Conservation (phyloP, 2,113 vertebrate species). For the Tetrax tetrax region DNA sequence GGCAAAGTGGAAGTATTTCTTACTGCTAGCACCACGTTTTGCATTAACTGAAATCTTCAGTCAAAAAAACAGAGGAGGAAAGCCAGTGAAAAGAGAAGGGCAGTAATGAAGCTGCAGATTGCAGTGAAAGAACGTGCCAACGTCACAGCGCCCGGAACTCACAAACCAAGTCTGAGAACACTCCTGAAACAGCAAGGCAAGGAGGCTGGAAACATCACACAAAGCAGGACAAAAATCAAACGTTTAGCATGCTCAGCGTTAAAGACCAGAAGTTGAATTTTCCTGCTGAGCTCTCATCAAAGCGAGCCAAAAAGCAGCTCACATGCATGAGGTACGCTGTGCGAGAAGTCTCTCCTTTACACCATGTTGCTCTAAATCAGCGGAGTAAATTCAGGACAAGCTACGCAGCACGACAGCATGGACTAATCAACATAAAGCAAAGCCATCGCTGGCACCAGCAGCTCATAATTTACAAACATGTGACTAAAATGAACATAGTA, state of each 20-base stretch:
- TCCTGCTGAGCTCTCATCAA: background rate
- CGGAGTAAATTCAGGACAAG: constrained; percentile 50
- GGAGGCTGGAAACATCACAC: fast-evolving
- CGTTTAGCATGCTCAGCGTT: background rate
- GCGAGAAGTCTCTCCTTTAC: background rate
- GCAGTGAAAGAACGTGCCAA: background rate
- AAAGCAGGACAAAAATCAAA: background rate
- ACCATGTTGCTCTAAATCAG: background rate
- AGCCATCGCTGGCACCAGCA: constrained; percentile 28
- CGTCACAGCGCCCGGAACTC: fast-evolving
- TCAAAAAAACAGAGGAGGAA: background rate
- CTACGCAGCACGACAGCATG: background rate
- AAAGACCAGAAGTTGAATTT: background rate
- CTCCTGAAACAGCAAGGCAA: background rate
- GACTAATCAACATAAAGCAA: constrained; percentile 56
- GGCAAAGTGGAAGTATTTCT: background rate
- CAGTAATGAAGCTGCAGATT: background rate
- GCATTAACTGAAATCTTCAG: background rate
- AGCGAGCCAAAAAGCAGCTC: background rate
- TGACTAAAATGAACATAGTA: constrained; percentile 54
- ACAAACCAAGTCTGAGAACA: background rate
- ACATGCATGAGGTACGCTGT: background rate
- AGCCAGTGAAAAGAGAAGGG: background rate
- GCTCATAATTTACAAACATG: constrained; percentile 53
- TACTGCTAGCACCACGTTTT: background rate